These are phyloP conservation scores for Philopotamus ludificatus DNA, from an alignment of 1,140 invertebrate genomes.

Conservation along the genomic window DNA sequence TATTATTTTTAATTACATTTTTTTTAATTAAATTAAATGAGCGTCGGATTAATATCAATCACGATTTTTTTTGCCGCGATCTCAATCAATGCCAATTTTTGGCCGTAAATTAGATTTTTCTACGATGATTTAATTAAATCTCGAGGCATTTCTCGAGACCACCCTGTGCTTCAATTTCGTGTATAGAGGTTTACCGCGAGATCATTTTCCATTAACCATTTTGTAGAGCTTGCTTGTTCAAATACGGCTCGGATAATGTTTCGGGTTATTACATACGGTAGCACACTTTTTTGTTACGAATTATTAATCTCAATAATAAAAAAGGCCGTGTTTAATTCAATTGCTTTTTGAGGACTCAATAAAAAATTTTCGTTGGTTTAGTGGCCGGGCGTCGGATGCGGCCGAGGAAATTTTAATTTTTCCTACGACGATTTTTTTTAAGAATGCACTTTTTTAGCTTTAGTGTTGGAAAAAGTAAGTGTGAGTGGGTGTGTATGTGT, in stretches of 20 bases:
- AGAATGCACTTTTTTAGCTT: background rate
- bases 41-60: no score
- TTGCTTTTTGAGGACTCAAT: conserved; percentile 16
- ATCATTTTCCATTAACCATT: conserved; percentile 40
- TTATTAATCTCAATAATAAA: conserved; percentile 15
- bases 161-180: conserved; percentile 16
- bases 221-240: conserved; percentile 30
- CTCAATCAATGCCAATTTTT: no score
- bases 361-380: background rate
- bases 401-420: no score
- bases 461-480: no score
- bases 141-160: background rate
- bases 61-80: no score
- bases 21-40: no score
- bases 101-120: no score
- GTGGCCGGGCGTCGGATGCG: no score
- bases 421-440: no score
- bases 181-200: conserved; percentile 17
- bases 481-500: no score
- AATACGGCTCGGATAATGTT: conserved; percentile 28
- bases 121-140: no score
- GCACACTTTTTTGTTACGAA: conserved; percentile 20
- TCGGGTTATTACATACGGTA: conserved; percentile 25
- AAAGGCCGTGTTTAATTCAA: conserved; percentile 13
- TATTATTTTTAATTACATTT: no score